phyloP scores from a whole-genome alignment of 2,113 vertebrate species.

The Synodontis membranacea region DNA sequence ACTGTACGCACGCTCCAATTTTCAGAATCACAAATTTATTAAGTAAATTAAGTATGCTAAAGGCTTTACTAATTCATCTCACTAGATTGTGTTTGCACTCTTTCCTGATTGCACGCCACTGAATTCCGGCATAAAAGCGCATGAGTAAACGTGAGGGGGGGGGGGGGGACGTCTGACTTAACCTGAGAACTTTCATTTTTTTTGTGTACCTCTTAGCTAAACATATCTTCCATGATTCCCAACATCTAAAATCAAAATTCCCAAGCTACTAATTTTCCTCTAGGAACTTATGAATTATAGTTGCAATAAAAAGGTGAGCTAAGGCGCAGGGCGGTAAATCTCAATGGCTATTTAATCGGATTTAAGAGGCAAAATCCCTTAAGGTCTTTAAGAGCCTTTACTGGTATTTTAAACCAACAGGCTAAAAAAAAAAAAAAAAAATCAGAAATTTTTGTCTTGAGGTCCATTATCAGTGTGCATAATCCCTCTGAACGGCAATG shows the following conservation, averaged over 20 bases:
- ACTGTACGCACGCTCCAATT: background rate
- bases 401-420: too few relatives aligned
- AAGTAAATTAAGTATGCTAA: background rate
- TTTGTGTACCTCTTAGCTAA: background rate
- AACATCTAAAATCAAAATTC: background rate
- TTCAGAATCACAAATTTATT: background rate
- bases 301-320: background rate
- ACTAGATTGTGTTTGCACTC: background rate
- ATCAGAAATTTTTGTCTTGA: background rate
- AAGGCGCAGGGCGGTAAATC: background rate
- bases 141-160: too few relatives aligned
- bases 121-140: background rate
- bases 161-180: background rate
- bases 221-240: background rate
- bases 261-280: background rate
- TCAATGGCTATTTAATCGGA: too few relatives aligned
- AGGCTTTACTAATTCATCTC: background rate
- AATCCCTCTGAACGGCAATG: background rate
- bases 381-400: too few relatives aligned
- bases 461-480: background rate
- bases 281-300: background rate
- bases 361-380: too few relatives aligned
- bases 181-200: too few relatives aligned
- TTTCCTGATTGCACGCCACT: background rate
- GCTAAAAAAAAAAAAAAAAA: too few relatives aligned